These are phyloP conservation scores for Eufriesea mexicana DNA, from an alignment of 1,140 invertebrate genomes.

Conservation along the genomic window DNA sequence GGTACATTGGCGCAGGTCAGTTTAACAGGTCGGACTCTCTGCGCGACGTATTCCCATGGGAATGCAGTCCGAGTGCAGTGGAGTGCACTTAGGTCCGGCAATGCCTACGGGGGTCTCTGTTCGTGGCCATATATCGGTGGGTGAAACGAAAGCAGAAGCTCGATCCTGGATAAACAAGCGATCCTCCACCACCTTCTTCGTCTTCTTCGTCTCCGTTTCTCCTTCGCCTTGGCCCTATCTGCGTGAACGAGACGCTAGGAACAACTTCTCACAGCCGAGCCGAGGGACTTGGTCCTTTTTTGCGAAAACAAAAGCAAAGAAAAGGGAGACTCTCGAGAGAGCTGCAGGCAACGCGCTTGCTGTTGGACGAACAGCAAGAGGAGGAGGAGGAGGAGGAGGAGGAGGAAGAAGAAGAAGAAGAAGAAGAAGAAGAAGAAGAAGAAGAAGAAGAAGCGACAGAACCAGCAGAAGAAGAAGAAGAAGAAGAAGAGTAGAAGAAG, in stretches of 20 bases:
- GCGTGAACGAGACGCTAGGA: constrained; percentile 66
- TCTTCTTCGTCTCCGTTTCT: constrained; percentile 34
- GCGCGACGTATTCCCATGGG: constrained; percentile 63
- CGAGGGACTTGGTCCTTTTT: constrained; percentile 68
- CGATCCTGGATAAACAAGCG: constrained; percentile 66
- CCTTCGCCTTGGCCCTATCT: constrained; percentile 53
- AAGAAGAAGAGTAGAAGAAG: constrained; percentile 55
- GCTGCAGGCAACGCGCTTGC: constrained; percentile 48
- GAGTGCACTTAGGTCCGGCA: constrained; percentile 51
- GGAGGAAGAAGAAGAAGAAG: constrained; percentile 57
- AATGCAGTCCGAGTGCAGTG: constrained; percentile 51
- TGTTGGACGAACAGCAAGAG: constrained; percentile 57
- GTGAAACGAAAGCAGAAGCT: constrained; percentile 65
- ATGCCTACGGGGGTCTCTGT: constrained; percentile 49
- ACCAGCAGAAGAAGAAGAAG: constrained; percentile 51
- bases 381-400: constrained; percentile 37
- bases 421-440: constrained; percentile 56
- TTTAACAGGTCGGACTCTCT: constrained; percentile 61
- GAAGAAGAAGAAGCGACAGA: neutral
- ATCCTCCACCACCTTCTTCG: constrained; percentile 45
- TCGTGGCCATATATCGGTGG: constrained; percentile 47
- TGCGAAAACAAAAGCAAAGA: constrained; percentile 75
- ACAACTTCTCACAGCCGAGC: constrained; percentile 74
- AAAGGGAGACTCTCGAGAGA: constrained; percentile 46
- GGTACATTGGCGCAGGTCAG: constrained; percentile 64